Evolutionary conservation across 2,888 invertebrate genomes (phyloP).

Genomic region (Cordilura impudica): DNA sequence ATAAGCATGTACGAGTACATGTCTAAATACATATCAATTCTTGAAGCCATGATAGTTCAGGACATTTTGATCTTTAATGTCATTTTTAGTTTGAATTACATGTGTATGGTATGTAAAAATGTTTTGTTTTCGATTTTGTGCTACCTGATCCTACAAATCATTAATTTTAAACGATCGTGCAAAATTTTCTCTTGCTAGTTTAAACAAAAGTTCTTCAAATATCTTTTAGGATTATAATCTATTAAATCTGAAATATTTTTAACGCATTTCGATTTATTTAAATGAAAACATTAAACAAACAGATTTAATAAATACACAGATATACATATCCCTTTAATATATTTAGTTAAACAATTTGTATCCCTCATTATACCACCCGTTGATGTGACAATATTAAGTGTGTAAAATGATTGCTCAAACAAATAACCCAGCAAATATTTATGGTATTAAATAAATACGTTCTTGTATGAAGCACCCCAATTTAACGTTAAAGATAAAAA

Average conservation of each 20-base stretch:
- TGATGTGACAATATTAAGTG: constrained; percentile 36
- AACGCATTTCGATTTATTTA: constrained; percentile 13
- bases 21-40: not conserved
- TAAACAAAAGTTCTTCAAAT: not conserved
- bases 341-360: not conserved
- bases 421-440: constrained; percentile 24
- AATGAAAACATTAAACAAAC: constrained; percentile 9
- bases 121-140: too few relatives aligned
- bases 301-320: constrained; percentile 7
- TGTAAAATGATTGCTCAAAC: not conserved
- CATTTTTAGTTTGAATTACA: not conserved
- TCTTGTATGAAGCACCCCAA: not conserved
- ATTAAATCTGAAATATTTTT: not conserved
- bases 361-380: not conserved
- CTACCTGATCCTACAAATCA: too few relatives aligned
- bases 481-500: too few relatives aligned
- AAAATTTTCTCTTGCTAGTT: too few relatives aligned
- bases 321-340: not conserved
- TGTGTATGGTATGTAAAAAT: too few relatives aligned
- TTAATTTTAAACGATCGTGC: too few relatives aligned
- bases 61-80: not conserved
- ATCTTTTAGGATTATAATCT: not conserved
- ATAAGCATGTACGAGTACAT: not conserved
- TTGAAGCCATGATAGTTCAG: not conserved
- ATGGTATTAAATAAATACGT: not conserved